Base-by-base conservation (phyloP, 1,140 invertebrate species). In the Philaenus spumarius region DNA sequence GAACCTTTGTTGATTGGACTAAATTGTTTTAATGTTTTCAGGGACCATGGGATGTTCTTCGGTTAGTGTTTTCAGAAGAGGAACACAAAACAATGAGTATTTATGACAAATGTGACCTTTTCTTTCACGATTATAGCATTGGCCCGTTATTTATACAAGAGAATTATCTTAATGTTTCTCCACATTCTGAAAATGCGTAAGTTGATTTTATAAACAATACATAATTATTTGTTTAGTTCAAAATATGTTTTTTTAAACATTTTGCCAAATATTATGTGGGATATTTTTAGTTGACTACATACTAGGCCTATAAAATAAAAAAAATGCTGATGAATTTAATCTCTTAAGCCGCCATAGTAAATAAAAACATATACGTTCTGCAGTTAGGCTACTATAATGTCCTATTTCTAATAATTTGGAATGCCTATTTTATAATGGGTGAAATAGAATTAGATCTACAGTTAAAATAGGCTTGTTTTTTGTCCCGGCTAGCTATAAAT, bases 121-220 rank as follows among this genome's bases (percentile, higher is more conserved):
- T 98, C 75, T 99, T 99, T 75, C 85, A 93, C 63, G 97, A 99
- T 77, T 99, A 99, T 74, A 94, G 83, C 68, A 81, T 99, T 58
- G 86, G 85, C 3, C 91, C 95, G 7, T 77, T 99, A 17, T 99
- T 99, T 76, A 92, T 99, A 0, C 94, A 98, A 70, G 96, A 99
- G 72, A 99, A 99, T 77, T 99, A 99, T 77, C 75, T 92, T 0
- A 79, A 78, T 50, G 87, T 88, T 0, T 67, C 72, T 14, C 89
- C 90, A 19, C 62, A 67, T 57, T 50, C 59, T 23, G 15, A 34
- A 57, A 22, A 57, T 30, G 57, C 35, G 35, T 58, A 53, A 45
- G 39, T 59, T 58, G 22, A 42, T 17, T 60, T 56, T 54, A 5
- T 5, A 17, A 6, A 17, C 4, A 7, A 47, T 9, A 17, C 4